These are phyloP conservation scores for Mirounga angustirostris DNA, from an alignment of 2,113 vertebrate genomes.

Conservation along the genomic window DNA sequence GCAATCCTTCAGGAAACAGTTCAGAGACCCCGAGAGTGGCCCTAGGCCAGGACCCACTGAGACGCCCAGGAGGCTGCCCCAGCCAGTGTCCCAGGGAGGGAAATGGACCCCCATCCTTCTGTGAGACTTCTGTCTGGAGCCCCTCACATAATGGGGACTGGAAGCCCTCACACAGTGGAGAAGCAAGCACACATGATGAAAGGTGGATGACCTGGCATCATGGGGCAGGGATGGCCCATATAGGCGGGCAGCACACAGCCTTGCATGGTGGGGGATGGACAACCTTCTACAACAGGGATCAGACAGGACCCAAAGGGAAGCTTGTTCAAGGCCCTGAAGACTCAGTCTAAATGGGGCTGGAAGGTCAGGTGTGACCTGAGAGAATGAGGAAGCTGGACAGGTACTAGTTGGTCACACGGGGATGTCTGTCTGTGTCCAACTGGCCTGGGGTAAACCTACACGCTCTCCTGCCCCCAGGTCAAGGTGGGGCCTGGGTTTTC, in stretches of 20 bases:
- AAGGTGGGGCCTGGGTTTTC: neutral
- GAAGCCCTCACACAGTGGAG: neutral
- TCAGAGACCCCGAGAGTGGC: too few relatives aligned
- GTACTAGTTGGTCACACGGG: neutral
- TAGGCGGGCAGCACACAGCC: neutral
- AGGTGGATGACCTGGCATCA: neutral
- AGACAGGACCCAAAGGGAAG: neutral
- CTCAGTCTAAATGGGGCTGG: neutral
- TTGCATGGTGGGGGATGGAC: too few relatives aligned
- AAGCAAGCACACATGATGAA: neutral
- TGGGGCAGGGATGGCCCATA: neutral
- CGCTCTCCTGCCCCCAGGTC: neutral
- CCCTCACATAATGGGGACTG: neutral
- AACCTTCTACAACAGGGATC: neutral
- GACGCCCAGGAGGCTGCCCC: neutral
- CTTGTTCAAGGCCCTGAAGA: neutral
- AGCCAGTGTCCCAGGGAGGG: neutral
- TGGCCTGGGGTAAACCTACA: too few relatives aligned
- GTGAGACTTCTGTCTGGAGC: neutral
- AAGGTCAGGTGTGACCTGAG: neutral
- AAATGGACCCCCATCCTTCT: neutral
- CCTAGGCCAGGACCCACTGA: neutral
- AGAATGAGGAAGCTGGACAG: neutral
- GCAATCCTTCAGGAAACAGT: neutral
- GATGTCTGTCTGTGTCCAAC: neutral